Evolutionary conservation across 2,888 invertebrate genomes (phyloP).

Genomic region (Polymixis flavicincta): DNA sequence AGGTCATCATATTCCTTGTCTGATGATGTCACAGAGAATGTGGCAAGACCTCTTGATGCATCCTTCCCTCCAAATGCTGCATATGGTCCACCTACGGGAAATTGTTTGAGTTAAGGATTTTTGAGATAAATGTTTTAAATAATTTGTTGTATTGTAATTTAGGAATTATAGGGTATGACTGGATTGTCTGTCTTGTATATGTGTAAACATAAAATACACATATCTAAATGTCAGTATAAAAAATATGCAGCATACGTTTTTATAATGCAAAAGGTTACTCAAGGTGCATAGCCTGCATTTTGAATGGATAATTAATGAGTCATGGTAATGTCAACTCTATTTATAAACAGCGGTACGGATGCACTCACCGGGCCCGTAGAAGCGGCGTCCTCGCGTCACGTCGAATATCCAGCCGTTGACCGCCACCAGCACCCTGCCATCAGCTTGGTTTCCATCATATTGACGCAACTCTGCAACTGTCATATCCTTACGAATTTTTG

Average conservation of each 20-base stretch:
- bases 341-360: conserved; percentile 78
- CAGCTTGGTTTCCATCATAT: conserved; percentile 96
- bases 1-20: conserved; percentile 98
- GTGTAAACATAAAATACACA: too few relatives aligned
- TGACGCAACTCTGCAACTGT: conserved; percentile 96
- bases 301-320: conserved; percentile 72
- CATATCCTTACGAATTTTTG: conserved; percentile 97
- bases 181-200: neutral
- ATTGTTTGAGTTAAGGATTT: neutral
- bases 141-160: neutral
- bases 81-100: conserved; percentile 96
- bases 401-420: conserved; percentile 99
- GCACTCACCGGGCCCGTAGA: conserved; percentile 97
- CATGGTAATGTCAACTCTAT: conserved; percentile 79
- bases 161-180: too few relatives aligned
- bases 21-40: conserved; percentile 95
- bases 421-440: conserved; percentile 97
- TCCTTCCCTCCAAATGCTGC: conserved; percentile 98
- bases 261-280: conserved; percentile 60
- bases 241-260: conserved; percentile 47
- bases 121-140: neutral
- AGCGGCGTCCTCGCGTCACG: conserved; percentile 96
- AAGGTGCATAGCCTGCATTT: conserved; percentile 71
- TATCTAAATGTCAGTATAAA: neutral
- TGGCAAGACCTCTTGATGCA: conserved; percentile 98